Percentiles rank a stretch among this genome's conserved stretches.
phyloP scores from a whole-genome alignment of 1,140 invertebrate species.

The Magallana ariakensis region DNA sequence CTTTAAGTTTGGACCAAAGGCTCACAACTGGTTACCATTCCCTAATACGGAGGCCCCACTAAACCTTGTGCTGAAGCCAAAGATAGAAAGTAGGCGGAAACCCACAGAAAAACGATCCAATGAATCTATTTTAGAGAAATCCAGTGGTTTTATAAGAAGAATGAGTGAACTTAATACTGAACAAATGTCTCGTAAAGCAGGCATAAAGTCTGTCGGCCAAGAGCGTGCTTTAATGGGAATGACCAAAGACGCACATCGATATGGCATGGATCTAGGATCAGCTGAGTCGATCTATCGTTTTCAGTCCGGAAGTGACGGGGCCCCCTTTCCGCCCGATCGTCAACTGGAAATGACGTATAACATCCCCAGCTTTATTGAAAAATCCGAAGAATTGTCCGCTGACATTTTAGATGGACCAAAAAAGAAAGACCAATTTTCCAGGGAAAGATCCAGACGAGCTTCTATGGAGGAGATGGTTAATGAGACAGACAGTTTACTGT shows the following conservation, averaged over 20 bases:
- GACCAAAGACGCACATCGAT: not conserved
- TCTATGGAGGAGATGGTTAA: not conserved
- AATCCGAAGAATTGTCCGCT: not conserved
- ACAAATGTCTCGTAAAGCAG: not conserved
- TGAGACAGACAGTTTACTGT: not conserved
- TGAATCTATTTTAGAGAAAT: slow-evolving; percentile 25
- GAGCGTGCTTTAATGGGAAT: not conserved
- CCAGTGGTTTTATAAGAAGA: not conserved
- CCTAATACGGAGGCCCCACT: not conserved
- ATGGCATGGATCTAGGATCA: not conserved
- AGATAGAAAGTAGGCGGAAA: slow-evolving; percentile 1
- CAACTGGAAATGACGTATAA: not conserved
- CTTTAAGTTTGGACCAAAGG: slow-evolving; percentile 80
- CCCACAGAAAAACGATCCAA: slow-evolving; percentile 3
- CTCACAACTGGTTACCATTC: slow-evolving; percentile 64
- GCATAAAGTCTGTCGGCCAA: not conserved
- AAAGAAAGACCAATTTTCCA: not conserved
- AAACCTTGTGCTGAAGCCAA: slow-evolving; percentile 6
- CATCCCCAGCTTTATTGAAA: slow-evolving; percentile 1
- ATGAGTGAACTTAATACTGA: not conserved
- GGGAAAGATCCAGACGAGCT: not conserved
- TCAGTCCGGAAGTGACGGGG: not conserved
- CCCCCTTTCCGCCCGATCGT: not conserved
- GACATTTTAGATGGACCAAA: not conserved
- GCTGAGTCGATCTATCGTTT: not conserved